Conservation (phyloP, 2,797 vertebrate species). For the Discoglossus pictus region DNA sequence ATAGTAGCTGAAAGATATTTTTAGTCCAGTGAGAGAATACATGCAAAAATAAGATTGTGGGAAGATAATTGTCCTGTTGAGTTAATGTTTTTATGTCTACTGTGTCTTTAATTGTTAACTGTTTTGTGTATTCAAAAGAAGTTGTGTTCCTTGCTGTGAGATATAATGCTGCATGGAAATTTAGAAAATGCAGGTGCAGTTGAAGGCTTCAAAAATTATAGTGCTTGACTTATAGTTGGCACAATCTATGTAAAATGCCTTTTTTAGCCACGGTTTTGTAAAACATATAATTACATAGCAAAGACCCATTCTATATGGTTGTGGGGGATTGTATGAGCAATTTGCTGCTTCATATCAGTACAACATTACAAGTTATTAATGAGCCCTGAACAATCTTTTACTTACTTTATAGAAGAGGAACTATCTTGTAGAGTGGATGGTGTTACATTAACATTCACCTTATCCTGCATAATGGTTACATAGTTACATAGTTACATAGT, state of each 20-base stretch:
- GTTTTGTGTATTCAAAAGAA: conserved; percentile 19
- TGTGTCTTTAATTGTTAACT: conserved; percentile 33
- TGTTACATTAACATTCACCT: conserved; percentile 34
- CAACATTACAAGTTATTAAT: conserved; percentile 41
- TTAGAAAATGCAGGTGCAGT: conserved; percentile 56
- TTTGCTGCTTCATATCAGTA: conserved; percentile 56
- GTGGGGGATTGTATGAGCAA: conserved; percentile 40
- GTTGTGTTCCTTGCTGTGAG: conserved; percentile 33
- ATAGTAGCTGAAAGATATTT: too few relatives aligned
- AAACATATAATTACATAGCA: conserved; percentile 57
- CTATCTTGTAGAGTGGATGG: conserved; percentile 18
- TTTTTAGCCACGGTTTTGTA: conserved; percentile 52
- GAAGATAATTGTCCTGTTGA: conserved; percentile 25
- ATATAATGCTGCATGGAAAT: conserved; percentile 30
- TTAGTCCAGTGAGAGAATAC: too few relatives aligned
- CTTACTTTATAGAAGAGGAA: conserved; percentile 23
- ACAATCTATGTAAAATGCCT: conserved; percentile 44
- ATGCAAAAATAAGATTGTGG: conserved; percentile 12
- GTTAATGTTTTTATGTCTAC: conserved; percentile 26
- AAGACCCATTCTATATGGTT: conserved; percentile 55
- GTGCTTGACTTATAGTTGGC: conserved; percentile 52
- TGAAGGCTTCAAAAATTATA: conserved; percentile 55
- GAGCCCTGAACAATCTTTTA: conserved; percentile 26
- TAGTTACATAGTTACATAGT: too few relatives aligned
- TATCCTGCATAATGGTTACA: conserved; percentile 24